Conservation (phyloP, 2,888 invertebrate species). For the Dryobota labecula region DNA sequence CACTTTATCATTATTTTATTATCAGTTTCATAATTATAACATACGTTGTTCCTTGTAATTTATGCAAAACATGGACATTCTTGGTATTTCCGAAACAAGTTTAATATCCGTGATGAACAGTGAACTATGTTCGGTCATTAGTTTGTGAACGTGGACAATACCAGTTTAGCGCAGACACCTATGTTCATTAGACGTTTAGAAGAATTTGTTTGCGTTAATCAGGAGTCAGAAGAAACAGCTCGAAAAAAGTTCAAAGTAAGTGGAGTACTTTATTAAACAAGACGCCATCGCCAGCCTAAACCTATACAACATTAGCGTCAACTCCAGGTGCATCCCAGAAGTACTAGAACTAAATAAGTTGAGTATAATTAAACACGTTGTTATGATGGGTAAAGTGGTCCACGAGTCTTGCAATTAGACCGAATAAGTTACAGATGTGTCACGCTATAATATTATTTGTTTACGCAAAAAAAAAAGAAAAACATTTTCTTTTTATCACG, state of each 20-base stretch:
- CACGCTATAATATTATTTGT: not conserved
- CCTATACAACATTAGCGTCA: too few relatives aligned
- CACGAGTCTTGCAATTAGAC: not conserved
- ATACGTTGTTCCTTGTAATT: slow-evolving; percentile 44
- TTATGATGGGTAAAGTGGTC: too few relatives aligned
- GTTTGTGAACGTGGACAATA: slow-evolving; percentile 13
- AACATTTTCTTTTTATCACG: not conserved
- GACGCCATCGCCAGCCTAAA: not conserved
- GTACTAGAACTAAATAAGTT: not conserved
- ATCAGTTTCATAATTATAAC: slow-evolving; percentile 39
- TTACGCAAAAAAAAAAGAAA: not conserved
- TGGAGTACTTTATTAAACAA: not conserved
- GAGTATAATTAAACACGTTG: not conserved
- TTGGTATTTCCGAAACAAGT: slow-evolving; percentile 73
- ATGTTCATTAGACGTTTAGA: slow-evolving; percentile 22
- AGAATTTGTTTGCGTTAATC: slow-evolving; percentile 1
- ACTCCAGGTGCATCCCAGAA: not conserved
- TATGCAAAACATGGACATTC: slow-evolving; percentile 65
- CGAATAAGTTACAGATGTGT: not conserved
- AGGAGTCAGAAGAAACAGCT: not conserved
- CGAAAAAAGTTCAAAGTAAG: slow-evolving; percentile 20
- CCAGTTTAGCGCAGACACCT: slow-evolving; percentile 34
- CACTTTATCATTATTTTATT: slow-evolving; percentile 34
- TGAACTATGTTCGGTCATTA: slow-evolving; percentile 36
- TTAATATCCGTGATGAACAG: slow-evolving; percentile 69